phyloP scores from a whole-genome alignment of 2,113 vertebrate genomes.

The Platycercus adscitus region DNA sequence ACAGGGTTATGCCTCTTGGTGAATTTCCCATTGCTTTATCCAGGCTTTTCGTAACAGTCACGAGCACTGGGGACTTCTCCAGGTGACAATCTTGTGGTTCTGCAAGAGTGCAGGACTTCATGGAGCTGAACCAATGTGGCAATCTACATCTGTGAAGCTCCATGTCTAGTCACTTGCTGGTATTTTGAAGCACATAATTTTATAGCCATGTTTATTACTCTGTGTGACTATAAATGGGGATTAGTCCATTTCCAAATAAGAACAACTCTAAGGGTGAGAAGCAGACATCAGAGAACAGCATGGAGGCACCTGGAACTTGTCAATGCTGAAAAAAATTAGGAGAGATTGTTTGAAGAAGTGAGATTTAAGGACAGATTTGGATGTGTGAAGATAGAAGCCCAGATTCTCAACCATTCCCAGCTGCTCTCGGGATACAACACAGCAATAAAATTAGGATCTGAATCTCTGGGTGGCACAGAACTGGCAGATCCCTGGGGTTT shows the following conservation, averaged over 20 bases:
- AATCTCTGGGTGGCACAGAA: constrained; percentile 22
- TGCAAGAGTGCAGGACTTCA: neutral
- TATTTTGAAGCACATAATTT: neutral
- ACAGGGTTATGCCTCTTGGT: neutral
- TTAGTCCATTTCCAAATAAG: neutral
- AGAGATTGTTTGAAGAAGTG: constrained; percentile 44
- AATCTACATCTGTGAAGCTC: neutral
- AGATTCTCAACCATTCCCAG: constrained; percentile 41
- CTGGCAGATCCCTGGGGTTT: neutral
- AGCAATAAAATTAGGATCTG: constrained; percentile 47
- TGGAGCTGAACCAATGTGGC: neutral
- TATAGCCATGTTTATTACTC: neutral
- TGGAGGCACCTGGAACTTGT: constrained; percentile 20
- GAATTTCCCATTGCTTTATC: neutral
- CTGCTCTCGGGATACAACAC: constrained; percentile 13
- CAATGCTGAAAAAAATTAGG: neutral
- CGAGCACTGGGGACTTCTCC: neutral
- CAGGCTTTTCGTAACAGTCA: neutral
- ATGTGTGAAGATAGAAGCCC: constrained; percentile 48
- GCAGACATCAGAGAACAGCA: neutral
- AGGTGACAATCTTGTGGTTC: neutral
- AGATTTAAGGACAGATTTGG: constrained; percentile 53
- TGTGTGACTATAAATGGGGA: neutral
- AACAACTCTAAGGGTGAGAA: neutral
- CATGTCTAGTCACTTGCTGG: neutral